Evolutionary conservation across 2,797 vertebrate species (phyloP).

Genomic region (Poecile montanus): DNA sequence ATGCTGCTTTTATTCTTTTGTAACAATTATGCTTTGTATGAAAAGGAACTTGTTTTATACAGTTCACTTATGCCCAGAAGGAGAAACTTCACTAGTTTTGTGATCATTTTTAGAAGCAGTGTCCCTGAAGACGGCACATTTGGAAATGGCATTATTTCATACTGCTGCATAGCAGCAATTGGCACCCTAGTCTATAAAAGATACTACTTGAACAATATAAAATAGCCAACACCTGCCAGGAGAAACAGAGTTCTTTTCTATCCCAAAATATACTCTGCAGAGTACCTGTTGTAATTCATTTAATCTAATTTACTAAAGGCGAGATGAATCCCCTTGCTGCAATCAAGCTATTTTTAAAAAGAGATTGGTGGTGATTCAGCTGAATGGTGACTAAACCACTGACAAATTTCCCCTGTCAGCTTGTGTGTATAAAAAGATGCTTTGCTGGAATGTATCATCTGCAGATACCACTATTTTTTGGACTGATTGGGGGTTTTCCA

Average conservation of each 20-base stretch:
- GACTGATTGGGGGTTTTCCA: neutral
- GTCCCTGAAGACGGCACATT: neutral
- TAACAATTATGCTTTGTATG: neutral
- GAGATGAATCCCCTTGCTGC: neutral
- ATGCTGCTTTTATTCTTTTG: neutral
- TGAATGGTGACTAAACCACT: conserved; percentile 40
- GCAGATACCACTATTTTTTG: neutral
- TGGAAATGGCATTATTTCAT: conserved; percentile 6
- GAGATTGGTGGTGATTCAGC: conserved; percentile 37
- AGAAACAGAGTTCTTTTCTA: neutral
- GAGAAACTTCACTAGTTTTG: neutral
- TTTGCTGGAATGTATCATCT: conserved; percentile 13
- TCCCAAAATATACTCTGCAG: conserved; percentile 22
- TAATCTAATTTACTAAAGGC: conserved; percentile 19
- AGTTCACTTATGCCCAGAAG: neutral
- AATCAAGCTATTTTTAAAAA: conserved; percentile 22
- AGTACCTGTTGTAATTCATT: neutral
- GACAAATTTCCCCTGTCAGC: conserved; percentile 30
- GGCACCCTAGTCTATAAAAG: neutral
- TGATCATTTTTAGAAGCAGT: neutral
- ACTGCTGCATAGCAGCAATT: neutral
- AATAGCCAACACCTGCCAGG: neutral
- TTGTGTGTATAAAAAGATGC: conserved; percentile 30
- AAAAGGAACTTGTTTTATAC: neutral
- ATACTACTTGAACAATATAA: neutral